Base-by-base conservation (phyloP, 1,140 invertebrate genomes). In the Proctacanthus coquilletti region DNA sequence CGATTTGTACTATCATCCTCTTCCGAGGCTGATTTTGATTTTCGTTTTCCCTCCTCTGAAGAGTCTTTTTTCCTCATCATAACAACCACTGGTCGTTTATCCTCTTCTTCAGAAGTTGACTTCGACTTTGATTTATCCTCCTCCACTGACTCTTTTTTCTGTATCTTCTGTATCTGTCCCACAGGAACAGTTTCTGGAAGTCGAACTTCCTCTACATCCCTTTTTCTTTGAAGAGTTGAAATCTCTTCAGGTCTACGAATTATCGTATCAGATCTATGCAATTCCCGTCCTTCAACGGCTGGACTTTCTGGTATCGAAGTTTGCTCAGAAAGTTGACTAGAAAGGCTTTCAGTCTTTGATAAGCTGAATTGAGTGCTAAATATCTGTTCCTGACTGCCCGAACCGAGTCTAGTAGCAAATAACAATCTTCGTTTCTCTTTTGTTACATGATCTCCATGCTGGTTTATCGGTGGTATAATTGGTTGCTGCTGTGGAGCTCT, bases 341-440 rank as follows among this genome's bases (percentile, higher is more conserved):
- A 64, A 31, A 61, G 55, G 40, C 62, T 64, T 36, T 64, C 62
- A 2, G 62, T 64, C 45, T 64, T 64, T 3, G 62, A 63, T 42
- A 64, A 56, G 42, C 61, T 63, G 33, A 64, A 61, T 45, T 63
- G 62, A 3, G 53, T 60, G 37, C 57, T 53, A 45, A 64, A 64
- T 8, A 64, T 39, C 49, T 62, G 62, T 40, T 64, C 62, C 45
- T 64, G 58, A 34, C 61, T 63, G 31, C 57, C 57, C 2, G 53
- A 56, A 2, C 62, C 62, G 6, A 64, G 36, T 5, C 60, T 59
- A 4, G 62, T 64, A 39, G 60, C 54, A 34, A 64, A 64, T 33
- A 63, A 50, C 32, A 64, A 40, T 23, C 60, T 51, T 3, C 60
- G 44, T 15, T 59, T 57, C 38, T 60, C 57, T 37, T 52, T 57